Evolutionary conservation across 2,113 vertebrate genomes (phyloP).

Genomic region (Neomonachus schauinslandi): DNA sequence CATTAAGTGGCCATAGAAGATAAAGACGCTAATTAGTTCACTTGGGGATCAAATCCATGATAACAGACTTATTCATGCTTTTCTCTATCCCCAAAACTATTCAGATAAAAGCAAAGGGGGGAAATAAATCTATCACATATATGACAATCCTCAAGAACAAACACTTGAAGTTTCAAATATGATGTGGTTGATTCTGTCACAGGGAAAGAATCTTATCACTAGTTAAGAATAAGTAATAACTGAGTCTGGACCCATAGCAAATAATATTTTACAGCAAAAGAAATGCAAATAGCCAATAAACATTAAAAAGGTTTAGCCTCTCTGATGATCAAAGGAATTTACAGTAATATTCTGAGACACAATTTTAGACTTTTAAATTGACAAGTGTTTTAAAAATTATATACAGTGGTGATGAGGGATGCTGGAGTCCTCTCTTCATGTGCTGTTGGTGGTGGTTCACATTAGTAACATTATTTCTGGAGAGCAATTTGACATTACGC

Average conservation of each 20-base stretch:
- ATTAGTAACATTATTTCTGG: constrained; percentile 9
- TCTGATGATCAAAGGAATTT: constrained; percentile 36
- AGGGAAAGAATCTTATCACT: constrained; percentile 54
- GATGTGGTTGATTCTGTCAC: constrained; percentile 76
- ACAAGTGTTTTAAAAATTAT: neutral
- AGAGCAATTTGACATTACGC: neutral
- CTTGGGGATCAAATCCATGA: constrained; percentile 81
- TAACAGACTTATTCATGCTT: constrained; percentile 81
- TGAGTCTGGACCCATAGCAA: constrained; percentile 55
- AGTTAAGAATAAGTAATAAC: constrained; percentile 63
- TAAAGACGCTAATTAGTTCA: constrained; percentile 84
- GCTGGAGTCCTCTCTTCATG: neutral
- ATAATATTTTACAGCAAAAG: constrained; percentile 59
- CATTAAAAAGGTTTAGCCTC: neutral
- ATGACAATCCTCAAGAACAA: constrained; percentile 78
- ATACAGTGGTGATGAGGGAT: neutral
- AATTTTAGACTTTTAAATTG: constrained; percentile 31
- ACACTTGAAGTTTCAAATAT: constrained; percentile 77
- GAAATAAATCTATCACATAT: constrained; percentile 79
- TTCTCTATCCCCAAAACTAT: constrained; percentile 76
- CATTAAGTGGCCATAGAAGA: constrained; percentile 80
- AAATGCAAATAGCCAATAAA: constrained; percentile 61
- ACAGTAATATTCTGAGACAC: neutral
- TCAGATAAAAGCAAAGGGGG: constrained; percentile 78
- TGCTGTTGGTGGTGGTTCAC: neutral